Evolutionary conservation across 2,113 vertebrate genomes (phyloP), one percentile per base, ranked within the genome.

Genomic region (Barbus barbus): DNA sequence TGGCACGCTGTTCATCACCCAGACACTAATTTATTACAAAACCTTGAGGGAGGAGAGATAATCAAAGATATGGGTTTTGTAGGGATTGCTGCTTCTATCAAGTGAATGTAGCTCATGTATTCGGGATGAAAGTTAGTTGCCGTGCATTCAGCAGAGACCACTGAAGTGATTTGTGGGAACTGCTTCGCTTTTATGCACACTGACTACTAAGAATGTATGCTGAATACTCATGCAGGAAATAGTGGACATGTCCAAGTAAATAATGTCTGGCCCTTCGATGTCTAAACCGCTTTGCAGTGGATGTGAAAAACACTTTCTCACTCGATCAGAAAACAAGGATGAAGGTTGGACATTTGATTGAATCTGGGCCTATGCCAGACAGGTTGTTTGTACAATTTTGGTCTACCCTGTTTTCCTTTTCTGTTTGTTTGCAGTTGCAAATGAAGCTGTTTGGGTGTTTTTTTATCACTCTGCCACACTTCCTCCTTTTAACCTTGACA

Each of bases 21-120:
- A 51, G 83, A 87, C 87, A 87, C 83, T 89, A 89, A 91, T 91
- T 90, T 89, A 91, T 90, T 89, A 90, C 86, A 84, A 87, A 90
- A 87, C 90, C 87, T 90, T 87, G 82, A 86, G 88, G 86, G 84
- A 85, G 87, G 84, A 83, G 87, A 84, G 86, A 90, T 90, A 90
- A 91, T 91, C 89, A 91, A 87, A 91, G 88, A 89, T 90, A 88
- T 88, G 79, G 83, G 76, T 75, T 86, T 67, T 81, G 71, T 67
- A 90, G 85, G 80, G 74, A 86, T 82, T 89, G 84, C 80, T 81
- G 86, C 83, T 86, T 81, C 83, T 84, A 83, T 86, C 74, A 14
- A 71, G 75, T 61, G 78, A 76, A 86, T 73, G 81, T 77, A 82
- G 46, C 86, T 88, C 84, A 85, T 83, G 82, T 87, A 83, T 84